Evolutionary conservation across 2,113 vertebrate genomes (phyloP).

Genomic region (Phyllostomus hastatus): DNA sequence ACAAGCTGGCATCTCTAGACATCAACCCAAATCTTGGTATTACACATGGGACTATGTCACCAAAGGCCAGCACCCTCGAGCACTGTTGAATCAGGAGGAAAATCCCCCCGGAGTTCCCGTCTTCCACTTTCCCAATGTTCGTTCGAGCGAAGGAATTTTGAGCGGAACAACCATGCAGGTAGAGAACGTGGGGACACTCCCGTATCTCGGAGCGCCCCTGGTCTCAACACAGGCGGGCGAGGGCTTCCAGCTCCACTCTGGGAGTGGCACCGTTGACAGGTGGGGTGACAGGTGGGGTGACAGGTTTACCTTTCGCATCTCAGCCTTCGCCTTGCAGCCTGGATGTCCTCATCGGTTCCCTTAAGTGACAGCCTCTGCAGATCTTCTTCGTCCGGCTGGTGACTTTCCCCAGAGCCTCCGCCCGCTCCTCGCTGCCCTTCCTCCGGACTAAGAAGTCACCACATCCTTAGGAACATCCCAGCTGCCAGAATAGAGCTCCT

Average conservation of each 20-base stretch:
- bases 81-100: conserved; percentile 43
- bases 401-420: neutral
- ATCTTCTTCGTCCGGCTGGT: neutral
- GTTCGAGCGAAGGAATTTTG: neutral
- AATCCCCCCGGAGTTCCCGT: conserved; percentile 39
- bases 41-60: conserved; percentile 2
- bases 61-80: neutral
- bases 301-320: neutral
- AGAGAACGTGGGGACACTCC: neutral
- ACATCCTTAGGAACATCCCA: neutral
- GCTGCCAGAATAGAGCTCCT: neutral
- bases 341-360: neutral
- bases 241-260: neutral
- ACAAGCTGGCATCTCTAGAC: neutral
- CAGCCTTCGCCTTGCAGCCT: neutral
- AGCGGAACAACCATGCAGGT: neutral
- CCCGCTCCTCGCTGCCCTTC: neutral
- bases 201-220: neutral
- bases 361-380: neutral
- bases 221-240: neutral
- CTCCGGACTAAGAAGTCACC: neutral
- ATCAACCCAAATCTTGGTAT: conserved; percentile 31
- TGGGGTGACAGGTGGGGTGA: neutral
- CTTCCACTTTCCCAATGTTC: conserved; percentile 21
- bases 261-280: neutral